Base-by-base conservation (phyloP, 2,113 vertebrate genomes). In the Paralichthys olivaceus region DNA sequence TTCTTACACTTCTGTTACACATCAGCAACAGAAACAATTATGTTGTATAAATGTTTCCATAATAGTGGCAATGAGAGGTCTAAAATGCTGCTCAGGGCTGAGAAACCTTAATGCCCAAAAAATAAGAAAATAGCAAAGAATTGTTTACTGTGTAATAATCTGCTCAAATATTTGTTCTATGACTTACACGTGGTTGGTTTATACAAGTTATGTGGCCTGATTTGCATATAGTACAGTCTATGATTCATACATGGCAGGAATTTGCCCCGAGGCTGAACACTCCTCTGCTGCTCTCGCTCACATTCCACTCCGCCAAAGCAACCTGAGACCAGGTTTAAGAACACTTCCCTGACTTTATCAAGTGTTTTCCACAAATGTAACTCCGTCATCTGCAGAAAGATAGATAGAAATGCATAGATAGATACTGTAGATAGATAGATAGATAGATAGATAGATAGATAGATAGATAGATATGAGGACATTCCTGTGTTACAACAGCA, bases 211-310 rank as follows among this genome's bases (percentile, higher is more conserved):
- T 2, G 1, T 37, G 23, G 7, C 5, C 26, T 53, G 22, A 64
- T 88, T 89, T 88, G 76, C 79, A 79, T 83, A 23, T 9, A 58
- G 29, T 43, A 29, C n/a, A n/a, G n/a, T n/a, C n/a, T n/a, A n/a
- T n/a, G n/a, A n/a, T 37, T 81, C 49, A 72, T 82, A 80, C 20
- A 61, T 70, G 64, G 1, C 13, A 73, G 72, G 75, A 91, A 90
- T 90, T 79, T 66, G 79, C 83, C 34, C 34, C 25, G 1, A 13
- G 64, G 81, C 62, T 1, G 12, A 76, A 81, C 87, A 84, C 65
- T 47, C 70, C 56, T 14, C 1, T 63, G 58, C 32, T 64, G 17
- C 19, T 68, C 8, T 5, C 58, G 17, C 17, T 49, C 45, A 49
- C 45, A 49, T 49, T 86, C 75, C 77, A 77, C 53, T 26, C 43